Base-by-base conservation (phyloP, 2,113 vertebrate species). In the Quiscalus mexicanus region DNA sequence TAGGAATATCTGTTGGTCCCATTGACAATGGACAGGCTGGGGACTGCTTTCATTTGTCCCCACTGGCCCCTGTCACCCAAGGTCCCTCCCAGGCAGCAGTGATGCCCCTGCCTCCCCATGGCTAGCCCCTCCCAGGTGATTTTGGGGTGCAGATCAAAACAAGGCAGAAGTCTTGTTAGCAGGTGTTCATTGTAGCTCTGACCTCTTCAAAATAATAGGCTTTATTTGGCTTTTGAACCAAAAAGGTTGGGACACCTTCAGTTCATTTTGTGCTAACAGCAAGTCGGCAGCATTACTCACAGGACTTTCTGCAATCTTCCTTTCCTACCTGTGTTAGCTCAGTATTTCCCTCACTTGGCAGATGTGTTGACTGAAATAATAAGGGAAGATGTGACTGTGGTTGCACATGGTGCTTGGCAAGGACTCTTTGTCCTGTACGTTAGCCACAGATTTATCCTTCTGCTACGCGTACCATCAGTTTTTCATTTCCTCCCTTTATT, bases 401-500 rank as follows among this genome's bases (percentile, higher is more conserved):
- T 94, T 94, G 60, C 82, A 84, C 87, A 88, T 91, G 90, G 91
- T 90, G 63, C 79, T 96, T 96, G 95, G 95, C 95, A 84, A 68
- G 90, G 68, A 96, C 93, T 90, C 76, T 88, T 89, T 96, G 95
- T 97, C 87, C 92, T 90, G 90, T 93, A 74, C 3, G 0, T 94
- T 95, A 90, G 64, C 71, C 87, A 78, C 95, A 92, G 42, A 73
- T 92, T 94, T 91, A 96, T 95, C 76, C 92, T 90, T 90, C 68
- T 93, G 90, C 93, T 93, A 39, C 81, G 90, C 1, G 5, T 88
- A 25, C 82, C 2, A 4, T 91, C 78, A 86, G 88, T 67, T 96
- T 96, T 85, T 97, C 2, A 95, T 95, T 97, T 96, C 87, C 95
- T 93, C 95, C 35, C 67, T 94, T 91, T 59, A 70, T 80, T 83